A percentile compares a stretch with the other conserved stretches of the same genome.
These are phyloP conservation scores for Acromyrmex charruanus DNA, from an alignment of 1,140 invertebrate species.

Conservation along the genomic window DNA sequence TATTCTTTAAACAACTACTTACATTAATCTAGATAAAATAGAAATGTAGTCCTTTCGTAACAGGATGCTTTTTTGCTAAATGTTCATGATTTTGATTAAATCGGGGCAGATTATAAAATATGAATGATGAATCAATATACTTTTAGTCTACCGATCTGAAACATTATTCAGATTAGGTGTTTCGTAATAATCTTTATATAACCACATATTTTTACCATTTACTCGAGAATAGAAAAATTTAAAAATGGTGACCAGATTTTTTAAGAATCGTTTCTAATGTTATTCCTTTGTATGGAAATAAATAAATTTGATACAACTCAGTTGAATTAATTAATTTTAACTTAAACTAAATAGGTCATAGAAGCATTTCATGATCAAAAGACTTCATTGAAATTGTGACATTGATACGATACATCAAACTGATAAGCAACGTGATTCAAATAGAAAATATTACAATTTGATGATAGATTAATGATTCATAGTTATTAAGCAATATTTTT, in stretches of 20 bases:
- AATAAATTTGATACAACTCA: not conserved
- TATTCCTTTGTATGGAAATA: too few relatives aligned
- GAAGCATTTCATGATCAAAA: not conserved
- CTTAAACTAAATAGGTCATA: not conserved
- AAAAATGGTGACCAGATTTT: slow-evolving; percentile 34
- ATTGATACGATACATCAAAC: not conserved
- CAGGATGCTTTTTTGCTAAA: not conserved
- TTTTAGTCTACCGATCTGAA: slow-evolving; percentile 48
- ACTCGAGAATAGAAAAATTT: not conserved
- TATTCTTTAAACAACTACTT: not conserved
- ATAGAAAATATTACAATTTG: not conserved
- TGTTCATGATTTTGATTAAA: slow-evolving; percentile 27
- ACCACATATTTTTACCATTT: slow-evolving; percentile 63
- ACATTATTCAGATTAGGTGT: slow-evolving; percentile 74
- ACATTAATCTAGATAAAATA: slow-evolving; percentile 9
- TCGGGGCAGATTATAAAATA: slow-evolving; percentile 23
- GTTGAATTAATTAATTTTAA: not conserved
- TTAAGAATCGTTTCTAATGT: not conserved
- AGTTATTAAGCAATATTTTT: not conserved
- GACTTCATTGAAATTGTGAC: not conserved
- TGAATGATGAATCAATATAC: slow-evolving; percentile 37
- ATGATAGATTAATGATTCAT: not conserved
- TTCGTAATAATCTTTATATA: slow-evolving; percentile 76
- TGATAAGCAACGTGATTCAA: not conserved
- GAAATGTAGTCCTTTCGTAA: not conserved